Evolutionary conservation across 1,140 invertebrate genomes (phyloP), one percentile per base, ranked within the genome.

Genomic region (Drosophila kanapiae): DNA sequence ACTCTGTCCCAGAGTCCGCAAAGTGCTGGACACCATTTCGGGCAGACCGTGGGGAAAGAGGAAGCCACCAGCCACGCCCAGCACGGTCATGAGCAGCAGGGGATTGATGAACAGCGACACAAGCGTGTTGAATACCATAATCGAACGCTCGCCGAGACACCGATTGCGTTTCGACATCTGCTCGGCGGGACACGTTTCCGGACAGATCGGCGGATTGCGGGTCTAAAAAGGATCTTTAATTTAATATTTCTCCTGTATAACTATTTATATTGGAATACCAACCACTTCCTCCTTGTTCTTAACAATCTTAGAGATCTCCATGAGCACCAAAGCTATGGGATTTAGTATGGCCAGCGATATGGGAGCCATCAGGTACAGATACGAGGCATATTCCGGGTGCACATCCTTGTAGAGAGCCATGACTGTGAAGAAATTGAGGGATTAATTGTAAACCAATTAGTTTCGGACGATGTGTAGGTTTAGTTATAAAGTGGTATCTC

Each of bases 321-420:
- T 95, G 43, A 99, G 93, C 3, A 98, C 93, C 93, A 99, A 98
- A 35, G 97, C 97, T 78, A 99, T 95, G 1, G 98, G 98, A 94
- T 99, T 99, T 16, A 99, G 94, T 70, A 99, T 96, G 3, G 97
- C 96, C 37, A 99, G 93, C 53, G 97, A 98, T 93, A 99, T 98
- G 4, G 98, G 98, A 27, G 98, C 98, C 94, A 99, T 95, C 9
- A 99, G 93, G 93, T 99, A 99, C 8, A 99, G 93, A 93, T 99
- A 99, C 3, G 95, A 95, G 2, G 97, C 94, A 94, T 97, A 99
- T 85, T 98, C 97, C 8, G 97, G 97, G 94, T 99, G 97, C 6
- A 95, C 95, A 62, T 95, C 94, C 78, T 95, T 94, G 92, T 97
- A 97, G 7, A 97, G 93, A 42, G 96, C 96, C 87, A 94, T 94